phyloP scores from a whole-genome alignment of 2,888 invertebrate genomes.

The Nemotelus pantherinus region DNA sequence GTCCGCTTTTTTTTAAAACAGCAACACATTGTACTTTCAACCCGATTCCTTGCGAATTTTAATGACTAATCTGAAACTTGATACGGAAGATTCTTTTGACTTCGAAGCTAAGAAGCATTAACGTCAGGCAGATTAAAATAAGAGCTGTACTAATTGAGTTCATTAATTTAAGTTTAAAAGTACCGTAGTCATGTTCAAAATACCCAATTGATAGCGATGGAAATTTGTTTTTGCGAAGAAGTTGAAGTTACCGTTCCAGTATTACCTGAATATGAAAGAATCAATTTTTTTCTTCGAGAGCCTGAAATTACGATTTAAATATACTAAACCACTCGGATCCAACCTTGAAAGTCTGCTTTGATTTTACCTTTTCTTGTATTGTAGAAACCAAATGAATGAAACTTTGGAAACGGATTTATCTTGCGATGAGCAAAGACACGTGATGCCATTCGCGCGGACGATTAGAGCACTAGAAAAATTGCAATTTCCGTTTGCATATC shows the following conservation, averaged over 20 bases:
- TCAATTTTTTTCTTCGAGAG: too few species aligned
- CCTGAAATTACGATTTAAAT: background rate
- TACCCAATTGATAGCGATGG: too few species aligned
- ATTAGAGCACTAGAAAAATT: slow-evolving; percentile 17
- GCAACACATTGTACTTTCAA: background rate
- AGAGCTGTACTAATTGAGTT: too few species aligned
- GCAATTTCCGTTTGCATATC: slow-evolving; percentile 18
- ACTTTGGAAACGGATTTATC: slow-evolving; percentile 3
- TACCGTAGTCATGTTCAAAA: too few species aligned
- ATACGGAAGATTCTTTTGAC: too few species aligned
- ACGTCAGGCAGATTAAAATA: too few species aligned
- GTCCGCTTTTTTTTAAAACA: background rate
- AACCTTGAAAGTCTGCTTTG: background rate
- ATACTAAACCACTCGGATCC: background rate
- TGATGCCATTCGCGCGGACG: background rate
- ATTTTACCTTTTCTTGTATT: background rate
- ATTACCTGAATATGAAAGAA: too few species aligned
- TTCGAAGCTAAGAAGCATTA: too few species aligned
- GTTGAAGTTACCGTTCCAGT: too few species aligned
- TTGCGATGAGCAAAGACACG: background rate
- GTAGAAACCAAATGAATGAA: slow-evolving; percentile 11
- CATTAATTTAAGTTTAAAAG: too few species aligned
- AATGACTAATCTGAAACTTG: background rate
- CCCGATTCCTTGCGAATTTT: background rate
- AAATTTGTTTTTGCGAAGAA: too few species aligned